Percentiles rank a stretch among this genome's conserved stretches.
phyloP scores from a whole-genome alignment of 1,140 invertebrate species.

The Eumeta japonica region DNA sequence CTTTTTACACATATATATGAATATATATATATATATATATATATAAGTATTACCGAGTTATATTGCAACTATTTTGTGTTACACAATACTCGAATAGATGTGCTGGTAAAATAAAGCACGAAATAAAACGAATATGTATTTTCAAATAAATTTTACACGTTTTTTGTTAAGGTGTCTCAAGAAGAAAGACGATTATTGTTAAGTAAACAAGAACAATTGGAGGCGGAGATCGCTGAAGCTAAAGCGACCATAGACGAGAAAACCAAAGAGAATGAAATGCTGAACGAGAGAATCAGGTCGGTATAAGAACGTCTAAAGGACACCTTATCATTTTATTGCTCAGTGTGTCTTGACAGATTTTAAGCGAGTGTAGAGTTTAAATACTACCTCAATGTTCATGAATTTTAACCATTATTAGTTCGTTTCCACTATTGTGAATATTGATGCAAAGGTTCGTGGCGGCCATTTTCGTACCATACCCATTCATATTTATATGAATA shows the following conservation, averaged over 20 bases:
- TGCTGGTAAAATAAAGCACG: not conserved
- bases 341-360: too few species aligned
- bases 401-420: too few species aligned
- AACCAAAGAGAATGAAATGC: slow-evolving; percentile 62
- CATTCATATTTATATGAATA: too few species aligned
- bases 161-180: slow-evolving; percentile 66
- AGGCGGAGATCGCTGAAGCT: slow-evolving; percentile 63
- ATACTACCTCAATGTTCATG: too few species aligned
- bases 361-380: too few species aligned
- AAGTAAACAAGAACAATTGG: slow-evolving; percentile 78
- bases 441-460: too few species aligned
- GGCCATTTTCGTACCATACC: too few species aligned
- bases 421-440: too few species aligned
- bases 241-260: slow-evolving; percentile 50
- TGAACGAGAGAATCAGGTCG: slow-evolving; percentile 68
- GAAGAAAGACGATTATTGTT: slow-evolving; percentile 73
- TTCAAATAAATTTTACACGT: too few species aligned
- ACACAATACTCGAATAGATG: not conserved
- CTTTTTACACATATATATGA: not conserved
- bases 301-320: slow-evolving; percentile 3
- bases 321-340: slow-evolving; percentile 5
- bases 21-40: not conserved
- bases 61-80: not conserved
- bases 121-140: not conserved
- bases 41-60: not conserved